Evolutionary conservation across 2,797 vertebrate genomes (phyloP).

Genomic region (Ctenosaura bakeri): DNA sequence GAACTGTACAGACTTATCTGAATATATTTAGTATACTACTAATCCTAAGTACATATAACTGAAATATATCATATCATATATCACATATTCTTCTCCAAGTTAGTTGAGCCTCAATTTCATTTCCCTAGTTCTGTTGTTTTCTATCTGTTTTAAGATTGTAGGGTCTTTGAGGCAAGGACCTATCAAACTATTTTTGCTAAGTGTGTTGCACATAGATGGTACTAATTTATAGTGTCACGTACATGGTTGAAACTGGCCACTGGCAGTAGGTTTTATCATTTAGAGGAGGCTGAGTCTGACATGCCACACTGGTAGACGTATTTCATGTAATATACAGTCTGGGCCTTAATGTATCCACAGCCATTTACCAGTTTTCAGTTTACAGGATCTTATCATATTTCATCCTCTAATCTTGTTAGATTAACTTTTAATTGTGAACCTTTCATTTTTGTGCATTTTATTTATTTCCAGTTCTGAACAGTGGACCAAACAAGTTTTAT

Average conservation of each 20-base stretch:
- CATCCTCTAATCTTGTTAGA: not conserved
- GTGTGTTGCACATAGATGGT: not conserved
- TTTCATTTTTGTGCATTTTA: slow-evolving; percentile 36
- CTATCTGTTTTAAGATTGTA: not conserved
- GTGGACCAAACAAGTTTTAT: slow-evolving; percentile 31
- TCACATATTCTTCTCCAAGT: too few relatives aligned
- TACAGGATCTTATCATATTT: slow-evolving; percentile 12
- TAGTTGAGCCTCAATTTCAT: not conserved
- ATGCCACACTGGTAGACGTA: not conserved
- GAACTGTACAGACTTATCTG: not conserved
- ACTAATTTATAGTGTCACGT: not conserved
- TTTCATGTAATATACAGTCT: not conserved
- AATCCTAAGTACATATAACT: not conserved
- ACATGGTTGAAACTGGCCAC: too few relatives aligned
- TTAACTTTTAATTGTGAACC: slow-evolving; percentile 22
- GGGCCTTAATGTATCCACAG: slow-evolving; percentile 22
- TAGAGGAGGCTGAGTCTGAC: too few relatives aligned
- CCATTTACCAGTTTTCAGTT: slow-evolving; percentile 37
- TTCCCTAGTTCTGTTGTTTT: not conserved
- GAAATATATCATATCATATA: not conserved
- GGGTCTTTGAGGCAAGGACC: not conserved
- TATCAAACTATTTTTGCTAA: not conserved
- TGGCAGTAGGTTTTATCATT: not conserved
- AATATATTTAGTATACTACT: not conserved
- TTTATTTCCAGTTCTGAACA: slow-evolving; percentile 25